phyloP scores from a whole-genome alignment of 1,140 invertebrate species.

The Bombus huntii region DNA sequence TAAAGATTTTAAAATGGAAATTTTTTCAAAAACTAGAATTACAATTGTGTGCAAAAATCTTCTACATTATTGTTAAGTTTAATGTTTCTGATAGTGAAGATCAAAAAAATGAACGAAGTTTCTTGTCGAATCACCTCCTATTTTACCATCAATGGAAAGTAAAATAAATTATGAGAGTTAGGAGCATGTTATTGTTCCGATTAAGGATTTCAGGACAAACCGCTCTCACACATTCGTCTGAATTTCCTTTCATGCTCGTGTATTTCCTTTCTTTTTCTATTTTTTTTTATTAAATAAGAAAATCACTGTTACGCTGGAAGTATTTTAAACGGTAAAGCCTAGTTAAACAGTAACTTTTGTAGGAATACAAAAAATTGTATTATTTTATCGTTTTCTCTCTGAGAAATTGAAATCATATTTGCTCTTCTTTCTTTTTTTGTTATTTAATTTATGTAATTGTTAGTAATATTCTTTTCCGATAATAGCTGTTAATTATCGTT shows the following conservation, averaged over 20 bases:
- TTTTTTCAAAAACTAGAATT: neutral
- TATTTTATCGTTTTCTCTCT: no score
- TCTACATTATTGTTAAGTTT: neutral
- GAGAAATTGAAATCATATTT: no score
- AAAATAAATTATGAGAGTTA: conserved; percentile 49
- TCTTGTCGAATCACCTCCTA: neutral
- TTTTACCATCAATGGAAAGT: conserved; percentile 30
- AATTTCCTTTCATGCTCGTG: neutral
- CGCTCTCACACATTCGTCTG: conserved; percentile 23
- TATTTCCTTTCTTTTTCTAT: neutral
- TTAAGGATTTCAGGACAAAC: conserved; percentile 46
- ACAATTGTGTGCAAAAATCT: neutral
- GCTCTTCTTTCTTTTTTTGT: no score
- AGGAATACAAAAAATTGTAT: neutral
- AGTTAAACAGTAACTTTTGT: no score
- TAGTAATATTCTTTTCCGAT: no score
- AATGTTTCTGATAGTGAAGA: neutral
- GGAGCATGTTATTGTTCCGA: conserved; percentile 34
- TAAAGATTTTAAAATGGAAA: neutral
- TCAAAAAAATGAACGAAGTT: neutral
- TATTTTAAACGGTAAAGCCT: neutral
- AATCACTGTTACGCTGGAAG: neutral
- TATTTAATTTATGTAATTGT: no score
- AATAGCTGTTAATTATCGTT: no score
- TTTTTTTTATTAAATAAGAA: conserved; percentile 1